These are phyloP conservation scores for Avahi laniger DNA, from an alignment of 2,797 vertebrate genomes.

Conservation along the genomic window DNA sequence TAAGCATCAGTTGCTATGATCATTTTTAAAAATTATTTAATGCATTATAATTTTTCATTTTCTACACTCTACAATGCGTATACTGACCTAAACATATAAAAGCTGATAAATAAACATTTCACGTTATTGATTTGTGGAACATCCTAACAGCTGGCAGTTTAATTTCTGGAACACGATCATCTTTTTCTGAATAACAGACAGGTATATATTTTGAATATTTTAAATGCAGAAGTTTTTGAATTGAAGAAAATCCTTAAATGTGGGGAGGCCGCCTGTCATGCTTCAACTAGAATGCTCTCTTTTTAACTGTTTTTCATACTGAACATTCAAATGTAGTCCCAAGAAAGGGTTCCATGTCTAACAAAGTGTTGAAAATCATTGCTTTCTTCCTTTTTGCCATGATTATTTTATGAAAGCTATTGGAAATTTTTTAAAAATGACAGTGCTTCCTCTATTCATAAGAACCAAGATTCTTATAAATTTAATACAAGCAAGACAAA, in stretches of 20 bases:
- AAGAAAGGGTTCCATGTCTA: not conserved
- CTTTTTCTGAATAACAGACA: not conserved
- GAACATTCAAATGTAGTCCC: not conserved
- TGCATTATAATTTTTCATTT: not conserved
- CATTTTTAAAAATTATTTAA: not conserved
- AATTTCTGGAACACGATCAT: not conserved
- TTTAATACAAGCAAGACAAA: slow-evolving; percentile 14
- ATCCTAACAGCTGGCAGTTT: not conserved
- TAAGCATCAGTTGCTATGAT: not conserved
- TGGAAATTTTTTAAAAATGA: not conserved
- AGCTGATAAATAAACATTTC: not conserved
- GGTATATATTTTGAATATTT: not conserved
- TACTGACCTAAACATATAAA: not conserved
- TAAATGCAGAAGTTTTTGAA: not conserved
- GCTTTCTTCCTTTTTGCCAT: not conserved
- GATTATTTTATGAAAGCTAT: not conserved
- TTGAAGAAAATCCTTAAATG: not conserved
- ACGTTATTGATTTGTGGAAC: not conserved
- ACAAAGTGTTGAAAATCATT: not conserved
- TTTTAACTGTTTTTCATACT: not conserved
- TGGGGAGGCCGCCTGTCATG: not conserved
- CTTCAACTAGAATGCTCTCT: not conserved
- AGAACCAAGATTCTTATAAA: not conserved
- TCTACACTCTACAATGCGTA: not conserved
- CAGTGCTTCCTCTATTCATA: not conserved